phyloP scores from a whole-genome alignment of 2,113 vertebrate species.

The Vanacampus margaritifer region DNA sequence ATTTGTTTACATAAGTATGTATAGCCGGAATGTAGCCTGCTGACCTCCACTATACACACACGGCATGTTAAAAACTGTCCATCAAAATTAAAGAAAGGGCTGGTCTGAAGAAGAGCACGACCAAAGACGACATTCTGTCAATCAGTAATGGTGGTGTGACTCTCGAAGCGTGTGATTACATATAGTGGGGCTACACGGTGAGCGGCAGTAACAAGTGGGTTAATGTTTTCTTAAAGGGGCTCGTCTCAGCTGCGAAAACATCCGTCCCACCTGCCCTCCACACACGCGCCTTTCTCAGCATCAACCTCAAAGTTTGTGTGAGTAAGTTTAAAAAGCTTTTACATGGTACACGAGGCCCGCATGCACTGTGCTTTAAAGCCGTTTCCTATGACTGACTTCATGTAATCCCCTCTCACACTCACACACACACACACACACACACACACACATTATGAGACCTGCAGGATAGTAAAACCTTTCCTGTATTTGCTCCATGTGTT shows the following conservation, averaged over 20 bases:
- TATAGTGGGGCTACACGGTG: constrained; percentile 4
- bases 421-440: not conserved
- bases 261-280: constrained; percentile 28
- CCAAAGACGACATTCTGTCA: not conserved
- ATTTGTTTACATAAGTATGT: constrained; percentile 16
- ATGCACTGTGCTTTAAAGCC: not conserved
- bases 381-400: not conserved
- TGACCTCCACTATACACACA: constrained; percentile 13
- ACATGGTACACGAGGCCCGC: not conserved
- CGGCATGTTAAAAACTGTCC: constrained; percentile 6
- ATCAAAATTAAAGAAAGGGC: not conserved
- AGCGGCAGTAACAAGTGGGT: constrained; percentile 1
- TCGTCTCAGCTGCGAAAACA: constrained; percentile 61
- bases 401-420: not conserved
- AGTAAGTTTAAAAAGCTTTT: not conserved
- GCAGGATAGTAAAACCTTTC: not conserved
- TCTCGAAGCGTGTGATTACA: not conserved
- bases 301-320: not conserved
- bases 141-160: not conserved
- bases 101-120: not conserved
- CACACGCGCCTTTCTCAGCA: not conserved
- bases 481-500: not conserved
- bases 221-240: constrained; percentile 20
- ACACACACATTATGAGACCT: not conserved
- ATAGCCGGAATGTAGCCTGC: not conserved